Base-by-base conservation (phyloP, 2,113 vertebrate species). In the Chlorodrepanis virens region DNA sequence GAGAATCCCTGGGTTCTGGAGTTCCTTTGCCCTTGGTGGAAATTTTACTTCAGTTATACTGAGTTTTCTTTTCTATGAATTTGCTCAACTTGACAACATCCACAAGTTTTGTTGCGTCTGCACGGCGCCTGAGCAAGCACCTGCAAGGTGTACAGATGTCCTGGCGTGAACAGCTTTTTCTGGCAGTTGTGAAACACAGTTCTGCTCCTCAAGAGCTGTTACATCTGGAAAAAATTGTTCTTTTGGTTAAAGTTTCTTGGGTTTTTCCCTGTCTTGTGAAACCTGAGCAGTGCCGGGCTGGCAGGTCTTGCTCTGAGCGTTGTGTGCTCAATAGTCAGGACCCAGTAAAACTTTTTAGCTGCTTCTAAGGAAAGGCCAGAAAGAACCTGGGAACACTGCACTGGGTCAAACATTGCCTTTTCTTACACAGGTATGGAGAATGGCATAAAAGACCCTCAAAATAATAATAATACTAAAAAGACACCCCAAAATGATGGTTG, bases 51-150 rank as follows among this genome's bases (percentile, higher is more conserved):
- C 28, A 45, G 6, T 60, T 64, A n/a, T 9, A 1, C 1, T 23
- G n/a, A 35, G 4, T 87, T 90, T 67, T 5, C 17, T 69, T 91
- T 93, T 45, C 50, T 65, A 5, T 21, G 23, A 54, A 50, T 13
- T 27, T 69, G 6, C 13, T 74, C 25, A 59, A 22, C 37, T 65
- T 76, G 47, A 40, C 0, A 3, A 25, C 6, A 5, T 18, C 15
- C 14, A 5, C 15, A 67, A 84, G 16, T 42, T 79, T 27, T 50
- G 23, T 42, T 12, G 1, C 3, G 4, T 45, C 39, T 2, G 1
- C 2, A 1, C 0, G 0, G 50, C 11, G 10, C 33, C 65, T 52
- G 39, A 53, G 20, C 4, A 40, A 71, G 27, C 19, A 33, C 20
- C 52, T 71, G 20, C 8, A 57, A 54, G 24, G 47, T 33, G 57